These are phyloP conservation scores for Bhutanitis thaidina DNA, from an alignment of 2,888 invertebrate species.

Conservation along the genomic window DNA sequence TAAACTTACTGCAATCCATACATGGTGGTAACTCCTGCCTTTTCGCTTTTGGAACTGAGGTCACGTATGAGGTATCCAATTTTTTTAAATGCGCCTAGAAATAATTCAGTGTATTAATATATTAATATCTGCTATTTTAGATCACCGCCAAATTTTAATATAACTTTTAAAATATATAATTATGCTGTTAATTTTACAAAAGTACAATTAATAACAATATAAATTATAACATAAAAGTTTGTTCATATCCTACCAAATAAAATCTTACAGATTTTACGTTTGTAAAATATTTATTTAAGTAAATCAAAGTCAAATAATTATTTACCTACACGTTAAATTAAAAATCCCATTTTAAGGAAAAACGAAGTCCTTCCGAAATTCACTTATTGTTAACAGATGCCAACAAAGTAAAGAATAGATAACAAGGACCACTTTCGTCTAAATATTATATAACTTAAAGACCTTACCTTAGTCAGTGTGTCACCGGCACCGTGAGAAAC, in stretches of 20 bases:
- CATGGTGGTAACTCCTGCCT: slow-evolving; percentile 37
- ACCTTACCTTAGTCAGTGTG: slow-evolving; percentile 47
- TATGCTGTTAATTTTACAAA: too few species aligned
- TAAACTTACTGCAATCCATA: slow-evolving; percentile 54
- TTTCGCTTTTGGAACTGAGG: slow-evolving; percentile 25
- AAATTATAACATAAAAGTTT: neutral
- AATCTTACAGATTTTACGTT: too few species aligned
- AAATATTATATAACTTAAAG: slow-evolving; percentile 18
- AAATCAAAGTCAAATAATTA: neutral
- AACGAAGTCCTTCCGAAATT: neutral
- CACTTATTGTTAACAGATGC: slow-evolving; percentile 3
- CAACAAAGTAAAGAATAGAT: neutral
- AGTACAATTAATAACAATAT: too few species aligned
- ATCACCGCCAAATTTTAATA: too few species aligned
- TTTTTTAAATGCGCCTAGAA: slow-evolving; percentile 35
- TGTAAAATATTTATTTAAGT: slow-evolving; percentile 6
- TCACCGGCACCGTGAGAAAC: slow-evolving; percentile 32
- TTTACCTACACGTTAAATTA: neutral
- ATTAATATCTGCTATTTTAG: too few species aligned
- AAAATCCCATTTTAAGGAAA: neutral
- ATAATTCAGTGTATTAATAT: neutral
- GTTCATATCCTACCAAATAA: too few species aligned
- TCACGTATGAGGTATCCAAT: slow-evolving; percentile 30
- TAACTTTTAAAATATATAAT: too few species aligned
- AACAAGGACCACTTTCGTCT: neutral